Evolutionary conservation across 1,140 invertebrate species (phyloP), one percentile per base, ranked within the genome.

Genomic region (Pogonus chalceus): DNA sequence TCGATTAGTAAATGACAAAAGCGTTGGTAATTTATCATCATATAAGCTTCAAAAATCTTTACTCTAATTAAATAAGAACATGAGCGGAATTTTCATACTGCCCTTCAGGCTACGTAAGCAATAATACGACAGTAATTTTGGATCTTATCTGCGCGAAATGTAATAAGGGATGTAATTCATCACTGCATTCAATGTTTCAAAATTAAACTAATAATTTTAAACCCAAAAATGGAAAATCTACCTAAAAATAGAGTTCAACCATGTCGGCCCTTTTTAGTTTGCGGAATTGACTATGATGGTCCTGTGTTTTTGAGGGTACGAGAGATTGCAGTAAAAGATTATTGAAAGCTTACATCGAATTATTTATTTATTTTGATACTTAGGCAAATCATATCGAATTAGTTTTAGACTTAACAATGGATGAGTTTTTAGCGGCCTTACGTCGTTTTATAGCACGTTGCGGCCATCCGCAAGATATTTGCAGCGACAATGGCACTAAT

Each of bases 351-450:
- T 71, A 69, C 48, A 56, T 69, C 2, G 49, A 51, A 20, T 20
- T 74, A 61, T 73, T 74, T 56, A 57, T 72, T 0, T 73, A 69
- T 56, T 66, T 71, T 49, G 56, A 58, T 0, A 71, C 70, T 2
- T 63, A 63, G 49, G 69, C 66, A 1, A 57, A 71, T n/a, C 72
- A 73, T 53, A 35, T 75, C n/a, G 69, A 75, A 54, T 12, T 70
- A 1, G 68, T 69, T 0, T 51, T 52, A 0, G 60, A 68, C 53
- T 24, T 72, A 14, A 24, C 39, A 10, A 39, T 23, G 9, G 31
- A 58, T 2, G 1, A 20, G n/a, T 59, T 59, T 49, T 12, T 59
- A 7, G 49, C 23, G 3, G 39, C 49, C n/a, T 35, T 54, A 20
- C 31, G 24, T n/a, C 20, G 55, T 23, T 60, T 60, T 50, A 20